A percentile compares a stretch with the other conserved stretches of the same genome.
Evolutionary conservation across 2,797 vertebrate species (phyloP).

Genomic region (Chelon labrosus): DNA sequence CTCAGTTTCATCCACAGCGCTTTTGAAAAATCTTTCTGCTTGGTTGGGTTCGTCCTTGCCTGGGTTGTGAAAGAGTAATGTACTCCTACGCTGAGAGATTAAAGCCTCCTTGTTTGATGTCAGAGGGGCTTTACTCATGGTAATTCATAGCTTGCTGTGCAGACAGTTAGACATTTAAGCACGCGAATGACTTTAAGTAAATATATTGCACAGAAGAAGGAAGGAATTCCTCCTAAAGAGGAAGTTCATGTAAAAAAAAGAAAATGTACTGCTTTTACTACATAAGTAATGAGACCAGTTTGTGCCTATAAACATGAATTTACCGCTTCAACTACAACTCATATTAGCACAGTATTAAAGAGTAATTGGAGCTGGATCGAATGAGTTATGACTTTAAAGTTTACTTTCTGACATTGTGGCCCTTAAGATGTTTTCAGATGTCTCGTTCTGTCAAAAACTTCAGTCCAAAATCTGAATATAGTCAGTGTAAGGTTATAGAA

Average conservation of each 20-base stretch:
- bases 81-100: background rate
- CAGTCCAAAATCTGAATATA: background rate
- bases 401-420: background rate
- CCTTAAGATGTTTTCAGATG: background rate
- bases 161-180: background rate
- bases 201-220: background rate
- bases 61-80: background rate
- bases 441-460: background rate
- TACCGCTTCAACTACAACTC: too few species aligned
- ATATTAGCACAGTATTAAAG: too few species aligned
- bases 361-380: too few species aligned
- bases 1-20: constrained; percentile 36
- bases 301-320: background rate
- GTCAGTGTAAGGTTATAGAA: background rate
- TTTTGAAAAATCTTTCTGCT: constrained; percentile 16
- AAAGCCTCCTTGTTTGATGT: background rate
- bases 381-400: background rate
- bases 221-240: background rate
- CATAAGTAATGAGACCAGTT: background rate
- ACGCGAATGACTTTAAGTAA: background rate
- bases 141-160: background rate
- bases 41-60: background rate
- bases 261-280: background rate
- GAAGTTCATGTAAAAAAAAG: background rate
- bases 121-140: background rate